Evolutionary conservation across 1,140 invertebrate species (phyloP), one percentile per base, ranked within the genome.

Genomic region (Wasmannia auropunctata): DNA sequence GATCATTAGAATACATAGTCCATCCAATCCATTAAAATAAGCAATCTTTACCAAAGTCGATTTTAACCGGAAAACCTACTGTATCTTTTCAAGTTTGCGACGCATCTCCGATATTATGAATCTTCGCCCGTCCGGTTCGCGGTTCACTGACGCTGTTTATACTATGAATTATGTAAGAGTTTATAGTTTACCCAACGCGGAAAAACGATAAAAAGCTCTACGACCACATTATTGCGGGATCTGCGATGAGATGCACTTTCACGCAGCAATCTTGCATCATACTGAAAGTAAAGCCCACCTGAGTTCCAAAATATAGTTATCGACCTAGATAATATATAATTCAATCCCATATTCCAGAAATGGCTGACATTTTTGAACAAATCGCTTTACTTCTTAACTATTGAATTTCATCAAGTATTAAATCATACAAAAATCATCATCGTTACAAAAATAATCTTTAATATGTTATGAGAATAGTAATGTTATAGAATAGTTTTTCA

Each of bases 161-260:
- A 62, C 58, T 46, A 90, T 89, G 87, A 90, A 90, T 90, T 89
- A 89, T 90, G 88, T 80, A 87, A 49, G 11, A 87, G 77, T 63
- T 88, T 51, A 51, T 11, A 51, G 76, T 63, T 77, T 19, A 49
- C 65, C 51, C 58, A 62, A 77, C 72, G n/a, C n/a, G 22, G 22
- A 51, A n/a, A 54, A 51, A 74, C 51, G 85, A 88, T 86, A 90
- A 87, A 89, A 86, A 88, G 69, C 54, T 56, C 54, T 34, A 56
- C 11, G 40, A 46, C 14, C 63, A 49, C 54, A 60, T 34, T 89
- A 89, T 86, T 70, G 60, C 56, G 31, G 43, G 51, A 76, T 81
- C 69, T 70, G 56, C 25, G 75, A 83, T 62, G 56, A 83, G 54
- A 83, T 37, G 84, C 70, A 81, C 28, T 77, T 70, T 80, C 88